Evolutionary conservation across 2,113 vertebrate genomes (phyloP).

Genomic region (Glaucomys volans): DNA sequence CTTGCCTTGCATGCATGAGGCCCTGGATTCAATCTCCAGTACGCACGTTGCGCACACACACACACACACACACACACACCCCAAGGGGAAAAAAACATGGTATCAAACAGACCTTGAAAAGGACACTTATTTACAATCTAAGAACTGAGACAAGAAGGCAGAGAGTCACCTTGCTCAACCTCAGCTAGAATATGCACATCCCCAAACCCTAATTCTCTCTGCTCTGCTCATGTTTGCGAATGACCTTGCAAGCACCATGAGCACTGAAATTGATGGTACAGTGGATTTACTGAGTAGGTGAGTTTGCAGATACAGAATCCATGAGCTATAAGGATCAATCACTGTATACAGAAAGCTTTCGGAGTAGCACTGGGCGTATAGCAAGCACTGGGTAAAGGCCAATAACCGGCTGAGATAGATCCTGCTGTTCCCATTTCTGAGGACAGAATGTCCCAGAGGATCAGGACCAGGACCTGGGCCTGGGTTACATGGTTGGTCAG

Average conservation of each 20-base stretch:
- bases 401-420: background rate
- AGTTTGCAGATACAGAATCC: background rate
- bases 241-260: background rate
- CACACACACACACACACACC: no score
- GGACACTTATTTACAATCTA: background rate
- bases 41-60: background rate
- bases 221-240: rapidly evolving
- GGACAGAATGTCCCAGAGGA: background rate
- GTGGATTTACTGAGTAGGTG: background rate
- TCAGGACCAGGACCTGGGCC: background rate
- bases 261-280: background rate
- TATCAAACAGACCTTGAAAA: background rate
- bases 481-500: background rate
- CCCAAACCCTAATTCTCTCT: background rate
- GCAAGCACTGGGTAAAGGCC: background rate
- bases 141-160: background rate
- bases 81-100: background rate
- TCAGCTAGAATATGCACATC: background rate
- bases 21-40: background rate
- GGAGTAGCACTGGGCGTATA: background rate
- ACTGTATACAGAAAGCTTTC: background rate
- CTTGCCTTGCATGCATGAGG: background rate
- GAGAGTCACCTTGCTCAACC: rapidly evolving
- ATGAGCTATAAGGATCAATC: background rate
- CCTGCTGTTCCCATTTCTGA: background rate